A percentile compares a stretch with the other conserved stretches of the same genome.
Evolutionary conservation across 2,888 invertebrate species (phyloP).

Genomic region (Amblyteles armatorius): DNA sequence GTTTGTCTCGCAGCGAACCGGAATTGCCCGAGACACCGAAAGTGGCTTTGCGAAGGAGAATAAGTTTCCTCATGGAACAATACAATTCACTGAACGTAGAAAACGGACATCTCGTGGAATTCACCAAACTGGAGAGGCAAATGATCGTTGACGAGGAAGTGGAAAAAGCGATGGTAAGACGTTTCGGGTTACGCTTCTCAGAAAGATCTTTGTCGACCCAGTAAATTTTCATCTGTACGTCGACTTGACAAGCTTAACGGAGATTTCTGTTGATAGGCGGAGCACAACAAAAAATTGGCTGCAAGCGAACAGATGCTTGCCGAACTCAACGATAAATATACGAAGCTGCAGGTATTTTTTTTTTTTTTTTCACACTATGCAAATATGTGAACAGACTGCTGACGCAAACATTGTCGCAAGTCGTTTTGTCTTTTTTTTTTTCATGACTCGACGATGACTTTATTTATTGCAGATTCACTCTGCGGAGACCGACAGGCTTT

Average conservation of each 20-base stretch:
- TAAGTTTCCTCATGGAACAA: slow-evolving; percentile 85
- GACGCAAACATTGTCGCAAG: background rate
- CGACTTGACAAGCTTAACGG: background rate
- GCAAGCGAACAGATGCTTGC: slow-evolving; percentile 66
- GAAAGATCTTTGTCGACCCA: background rate
- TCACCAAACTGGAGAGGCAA: slow-evolving; percentile 88
- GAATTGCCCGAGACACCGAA: slow-evolving; percentile 80
- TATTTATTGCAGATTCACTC: slow-evolving; percentile 56
- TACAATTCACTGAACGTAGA: slow-evolving; percentile 85
- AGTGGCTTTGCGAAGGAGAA: slow-evolving; percentile 79
- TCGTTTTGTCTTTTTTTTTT: slow-evolving; percentile 9
- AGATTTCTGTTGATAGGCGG: slow-evolving; percentile 24
- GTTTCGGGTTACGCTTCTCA: background rate
- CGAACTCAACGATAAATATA: slow-evolving; percentile 70
- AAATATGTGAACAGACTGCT: background rate
- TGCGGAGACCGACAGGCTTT: background rate
- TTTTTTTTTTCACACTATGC: background rate
- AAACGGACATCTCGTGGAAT: slow-evolving; percentile 79
- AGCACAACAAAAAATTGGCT: slow-evolving; percentile 62
- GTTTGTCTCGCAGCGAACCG: slow-evolving; percentile 53
- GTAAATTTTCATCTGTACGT: background rate
- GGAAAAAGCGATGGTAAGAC: slow-evolving; percentile 59
- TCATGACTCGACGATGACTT: slow-evolving; percentile 18
- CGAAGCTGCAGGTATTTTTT: slow-evolving; percentile 65
- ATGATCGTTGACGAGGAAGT: slow-evolving; percentile 82